Percentiles rank a stretch among this genome's conserved stretches.
Evolutionary conservation across 2,888 invertebrate species (phyloP).

Genomic region (Leptinotarsa juncta): DNA sequence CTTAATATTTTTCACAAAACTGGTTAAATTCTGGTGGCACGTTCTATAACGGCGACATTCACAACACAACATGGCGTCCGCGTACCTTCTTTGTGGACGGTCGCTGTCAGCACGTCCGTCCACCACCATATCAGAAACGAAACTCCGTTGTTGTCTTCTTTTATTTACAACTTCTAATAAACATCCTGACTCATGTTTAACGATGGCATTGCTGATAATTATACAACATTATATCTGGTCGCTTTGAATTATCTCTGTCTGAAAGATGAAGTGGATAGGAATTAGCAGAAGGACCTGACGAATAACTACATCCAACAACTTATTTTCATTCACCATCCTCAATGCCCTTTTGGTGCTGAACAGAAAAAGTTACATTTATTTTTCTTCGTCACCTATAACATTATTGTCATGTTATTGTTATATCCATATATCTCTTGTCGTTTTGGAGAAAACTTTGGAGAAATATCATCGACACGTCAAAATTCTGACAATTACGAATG

Average conservation of each 20-base stretch:
- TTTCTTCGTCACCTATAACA: slow-evolving; percentile 15
- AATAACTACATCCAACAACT: background rate
- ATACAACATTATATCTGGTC: background rate
- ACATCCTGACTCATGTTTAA: background rate
- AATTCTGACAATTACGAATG: slow-evolving; percentile 27
- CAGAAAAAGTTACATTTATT: background rate
- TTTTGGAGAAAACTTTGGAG: background rate
- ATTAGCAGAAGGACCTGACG: background rate
- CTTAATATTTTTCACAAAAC: too few species aligned
- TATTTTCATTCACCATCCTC: background rate
- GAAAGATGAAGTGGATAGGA: background rate
- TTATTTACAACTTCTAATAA: background rate
- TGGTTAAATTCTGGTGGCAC: too few species aligned
- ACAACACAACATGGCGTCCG: too few species aligned
- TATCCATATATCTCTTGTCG: slow-evolving; percentile 16
- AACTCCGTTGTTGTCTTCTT: too few species aligned
- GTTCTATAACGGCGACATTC: too few species aligned
- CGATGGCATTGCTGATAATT: background rate
- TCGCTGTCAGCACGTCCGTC: too few species aligned
- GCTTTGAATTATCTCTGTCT: background rate
- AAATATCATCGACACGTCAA: slow-evolving; percentile 29
- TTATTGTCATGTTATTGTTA: slow-evolving; percentile 10
- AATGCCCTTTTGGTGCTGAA: slow-evolving; percentile 1
- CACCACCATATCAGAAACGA: too few species aligned
- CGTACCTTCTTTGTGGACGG: too few species aligned